A percentile compares a stretch with the other conserved stretches of the same genome.
Conservation (phyloP, 2,888 invertebrate genomes). For the Vesta saturnalis region DNA sequence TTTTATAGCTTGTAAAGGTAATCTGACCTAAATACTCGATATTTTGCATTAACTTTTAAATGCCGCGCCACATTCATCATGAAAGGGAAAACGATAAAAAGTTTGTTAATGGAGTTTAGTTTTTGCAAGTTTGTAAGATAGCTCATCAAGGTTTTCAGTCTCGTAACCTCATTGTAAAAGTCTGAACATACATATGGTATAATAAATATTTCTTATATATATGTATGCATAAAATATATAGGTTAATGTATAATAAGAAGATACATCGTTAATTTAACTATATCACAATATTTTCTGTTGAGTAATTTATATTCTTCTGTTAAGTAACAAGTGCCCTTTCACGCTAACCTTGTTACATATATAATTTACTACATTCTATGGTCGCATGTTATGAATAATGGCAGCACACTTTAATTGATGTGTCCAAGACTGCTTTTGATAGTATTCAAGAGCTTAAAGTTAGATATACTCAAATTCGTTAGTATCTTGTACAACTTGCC, state of each 20-base stretch:
- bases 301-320: constrained; percentile 20
- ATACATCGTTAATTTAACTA: constrained; percentile 42
- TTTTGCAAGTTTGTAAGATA: too few species aligned
- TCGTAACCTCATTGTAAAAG: background rate
- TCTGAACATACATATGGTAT: background rate
- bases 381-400: constrained; percentile 22
- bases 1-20: too few species aligned
- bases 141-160: background rate
- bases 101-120: too few species aligned
- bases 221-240: constrained; percentile 10
- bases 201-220: constrained; percentile 4
- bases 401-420: constrained; percentile 34
- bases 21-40: too few species aligned
- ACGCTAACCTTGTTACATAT: background rate
- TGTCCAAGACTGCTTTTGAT: constrained; percentile 29
- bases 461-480: background rate
- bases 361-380: constrained; percentile 14
- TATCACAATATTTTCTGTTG: constrained; percentile 44
- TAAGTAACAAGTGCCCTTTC: background rate
- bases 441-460: background rate
- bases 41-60: too few species aligned
- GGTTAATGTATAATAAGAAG: background rate
- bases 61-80: too few species aligned
- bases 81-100: too few species aligned
- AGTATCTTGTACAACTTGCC: background rate